Evolutionary conservation across 1,140 invertebrate genomes (phyloP).

Genomic region (Orius insidiosus): DNA sequence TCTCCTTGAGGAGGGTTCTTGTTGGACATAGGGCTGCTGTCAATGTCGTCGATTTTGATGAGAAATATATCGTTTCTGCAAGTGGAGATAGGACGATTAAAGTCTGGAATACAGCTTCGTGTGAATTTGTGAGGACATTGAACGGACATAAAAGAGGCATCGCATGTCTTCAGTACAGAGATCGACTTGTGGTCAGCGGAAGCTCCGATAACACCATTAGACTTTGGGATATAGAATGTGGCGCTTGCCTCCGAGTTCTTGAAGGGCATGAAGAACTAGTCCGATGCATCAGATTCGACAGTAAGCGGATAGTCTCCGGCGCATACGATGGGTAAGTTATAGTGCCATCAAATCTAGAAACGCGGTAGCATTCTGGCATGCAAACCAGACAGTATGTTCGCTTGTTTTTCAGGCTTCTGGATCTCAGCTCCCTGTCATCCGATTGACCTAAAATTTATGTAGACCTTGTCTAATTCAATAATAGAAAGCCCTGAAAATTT

Average conservation of each 20-base stretch:
- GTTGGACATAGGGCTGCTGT: slow-evolving; percentile 97
- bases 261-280: slow-evolving; percentile 99
- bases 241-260: slow-evolving; percentile 87
- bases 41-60: slow-evolving; percentile 99
- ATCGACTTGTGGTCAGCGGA: slow-evolving; percentile 93
- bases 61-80: slow-evolving; percentile 99
- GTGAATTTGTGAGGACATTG: slow-evolving; percentile 97
- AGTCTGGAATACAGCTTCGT: slow-evolving; percentile 92
- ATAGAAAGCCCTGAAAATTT: too few relatives aligned
- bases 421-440: too few relatives aligned
- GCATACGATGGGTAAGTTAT: slow-evolving; percentile 85
- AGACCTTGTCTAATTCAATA: too few relatives aligned
- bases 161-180: slow-evolving; percentile 95
- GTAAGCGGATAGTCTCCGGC: slow-evolving; percentile 95
- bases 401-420: too few relatives aligned
- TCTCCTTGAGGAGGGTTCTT: slow-evolving; percentile 80
- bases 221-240: slow-evolving; percentile 98
- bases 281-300: slow-evolving; percentile 91
- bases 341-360: too few relatives aligned
- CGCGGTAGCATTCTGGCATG: too few relatives aligned
- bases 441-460: too few relatives aligned
- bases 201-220: slow-evolving; percentile 98
- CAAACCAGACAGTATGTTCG: too few relatives aligned
- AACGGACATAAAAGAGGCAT: slow-evolving; percentile 99
- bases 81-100: slow-evolving; percentile 98